Evolutionary conservation across 1,140 invertebrate genomes (phyloP), one percentile per base, ranked within the genome.

Genomic region (Trichonephila inaurata): DNA sequence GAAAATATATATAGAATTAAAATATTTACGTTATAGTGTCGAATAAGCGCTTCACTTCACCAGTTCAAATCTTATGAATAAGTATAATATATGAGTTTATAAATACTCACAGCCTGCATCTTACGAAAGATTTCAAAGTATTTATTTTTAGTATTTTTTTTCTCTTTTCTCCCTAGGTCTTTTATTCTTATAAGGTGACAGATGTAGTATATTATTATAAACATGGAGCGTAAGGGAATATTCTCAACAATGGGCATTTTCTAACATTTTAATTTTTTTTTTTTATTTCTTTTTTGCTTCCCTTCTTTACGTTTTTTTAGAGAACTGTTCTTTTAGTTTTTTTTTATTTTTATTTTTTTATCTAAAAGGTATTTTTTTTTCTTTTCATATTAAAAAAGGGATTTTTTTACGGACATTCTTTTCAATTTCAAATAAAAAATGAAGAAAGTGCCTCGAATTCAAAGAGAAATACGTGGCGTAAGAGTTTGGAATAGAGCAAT

Each of bases 211-310:
- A 85, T 61, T 28, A 60, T 6, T 60, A 21, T 19, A 88, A 64
- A 64, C 86, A 28, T 10, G 86, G 24, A 40, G 33, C 33, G 10
- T 51, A 12, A 1, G 51, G 33, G 58, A 88, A 21, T 24, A 28
- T 24, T 44, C 40, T 40, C 18, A 61, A 88, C 86, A 88, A 66
- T 40, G 62, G 61, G 33, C 33, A 88, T 88, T 88, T 88, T 88
- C 61, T 64, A 33, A 33, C 62, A 88, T 69, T 88, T 66, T 61
- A 40, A 16, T 69, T 24, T 69, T 24, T 62, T 44, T 51, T 62
- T 18, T 87, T 64, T 33, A n/a, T 66, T 64, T 44, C 66, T 21
- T 62, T 51, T 51, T 58, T 51, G 7, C 10, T 51, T 51, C 10
- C 0, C 2, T 51, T 12, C 10, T 58, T 85, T 58, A 58, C 44